Evolutionary conservation across 2,888 invertebrate species (phyloP).

Genomic region (Ectropis crepuscularia): DNA sequence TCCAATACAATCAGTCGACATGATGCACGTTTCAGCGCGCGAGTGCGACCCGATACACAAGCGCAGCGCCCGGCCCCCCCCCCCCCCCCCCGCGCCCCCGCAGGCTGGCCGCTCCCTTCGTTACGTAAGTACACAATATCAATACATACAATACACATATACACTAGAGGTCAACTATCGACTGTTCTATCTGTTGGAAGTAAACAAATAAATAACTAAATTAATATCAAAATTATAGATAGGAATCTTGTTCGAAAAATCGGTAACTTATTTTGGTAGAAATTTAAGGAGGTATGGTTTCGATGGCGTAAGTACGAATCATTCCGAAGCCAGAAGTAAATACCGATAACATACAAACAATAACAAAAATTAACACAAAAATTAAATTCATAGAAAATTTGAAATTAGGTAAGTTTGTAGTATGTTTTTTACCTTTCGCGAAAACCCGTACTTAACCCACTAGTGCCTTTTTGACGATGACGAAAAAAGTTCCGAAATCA

Average conservation of each 20-base stretch:
- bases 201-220: slow-evolving; percentile 33
- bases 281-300: too few species aligned
- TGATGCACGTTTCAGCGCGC: slow-evolving; percentile 46
- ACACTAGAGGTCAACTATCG: slow-evolving; percentile 32
- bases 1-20: slow-evolving; percentile 58
- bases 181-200: slow-evolving; percentile 41
- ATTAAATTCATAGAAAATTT: too few species aligned
- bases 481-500: too few species aligned
- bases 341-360: neutral
- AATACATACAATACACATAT: slow-evolving; percentile 48
- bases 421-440: too few species aligned
- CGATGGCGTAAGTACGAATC: too few species aligned
- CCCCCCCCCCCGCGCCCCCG: slow-evolving; percentile 42
- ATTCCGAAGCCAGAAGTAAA: neutral
- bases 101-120: slow-evolving; percentile 79
- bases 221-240: slow-evolving; percentile 27
- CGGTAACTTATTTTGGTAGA: too few species aligned
- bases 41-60: slow-evolving; percentile 67
- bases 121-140: slow-evolving; percentile 50
- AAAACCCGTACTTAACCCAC: too few species aligned
- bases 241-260: neutral
- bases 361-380: neutral
- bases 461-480: too few species aligned
- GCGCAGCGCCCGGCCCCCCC: slow-evolving; percentile 59
- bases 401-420: too few species aligned